Percentiles rank a stretch among this genome's conserved stretches.
Conservation (phyloP, 2,888 invertebrate species). For the Lamproptera curius region DNA sequence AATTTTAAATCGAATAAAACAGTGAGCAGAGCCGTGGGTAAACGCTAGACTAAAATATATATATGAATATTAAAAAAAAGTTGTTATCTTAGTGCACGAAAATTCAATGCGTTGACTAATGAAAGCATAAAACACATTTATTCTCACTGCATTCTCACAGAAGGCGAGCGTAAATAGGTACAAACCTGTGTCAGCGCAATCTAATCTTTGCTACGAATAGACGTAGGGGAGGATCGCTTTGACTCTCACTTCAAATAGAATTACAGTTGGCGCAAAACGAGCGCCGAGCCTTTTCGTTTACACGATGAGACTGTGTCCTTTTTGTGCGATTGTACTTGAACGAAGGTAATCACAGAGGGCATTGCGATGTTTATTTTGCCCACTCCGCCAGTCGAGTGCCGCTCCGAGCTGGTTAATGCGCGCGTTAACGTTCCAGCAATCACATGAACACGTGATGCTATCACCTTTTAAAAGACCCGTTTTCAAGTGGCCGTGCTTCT, state of each 20-base stretch:
- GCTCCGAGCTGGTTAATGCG: constrained; percentile 1
- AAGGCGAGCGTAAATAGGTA: constrained; percentile 11
- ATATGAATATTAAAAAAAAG: too few relatives aligned
- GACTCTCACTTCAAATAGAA: constrained; percentile 58
- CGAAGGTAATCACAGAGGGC: constrained; percentile 51
- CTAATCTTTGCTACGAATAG: constrained; percentile 21
- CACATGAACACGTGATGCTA: too few relatives aligned
- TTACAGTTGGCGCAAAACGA: constrained; percentile 57
- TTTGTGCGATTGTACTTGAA: constrained; percentile 55
- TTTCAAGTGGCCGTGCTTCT: too few relatives aligned
- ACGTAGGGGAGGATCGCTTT: constrained; percentile 39
- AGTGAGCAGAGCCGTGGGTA: too few relatives aligned
- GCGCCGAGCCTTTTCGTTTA: constrained; percentile 47
- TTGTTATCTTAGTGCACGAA: too few relatives aligned
- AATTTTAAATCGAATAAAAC: too few relatives aligned
- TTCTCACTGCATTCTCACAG: constrained; percentile 12
- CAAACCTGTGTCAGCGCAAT: constrained; percentile 19
- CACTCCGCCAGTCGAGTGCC: constrained; percentile 12
- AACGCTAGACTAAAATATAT: too few relatives aligned
- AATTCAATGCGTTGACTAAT: too few relatives aligned
- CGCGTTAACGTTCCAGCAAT: constrained; percentile 1
- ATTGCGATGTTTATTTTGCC: constrained; percentile 26
- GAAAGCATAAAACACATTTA: too few relatives aligned
- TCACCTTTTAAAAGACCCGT: too few relatives aligned
- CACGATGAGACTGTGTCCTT: constrained; percentile 43